Evolutionary conservation across 1,140 invertebrate species (phyloP), one percentile per base, ranked within the genome.

Genomic region (Anagrus nilaparvatae): DNA sequence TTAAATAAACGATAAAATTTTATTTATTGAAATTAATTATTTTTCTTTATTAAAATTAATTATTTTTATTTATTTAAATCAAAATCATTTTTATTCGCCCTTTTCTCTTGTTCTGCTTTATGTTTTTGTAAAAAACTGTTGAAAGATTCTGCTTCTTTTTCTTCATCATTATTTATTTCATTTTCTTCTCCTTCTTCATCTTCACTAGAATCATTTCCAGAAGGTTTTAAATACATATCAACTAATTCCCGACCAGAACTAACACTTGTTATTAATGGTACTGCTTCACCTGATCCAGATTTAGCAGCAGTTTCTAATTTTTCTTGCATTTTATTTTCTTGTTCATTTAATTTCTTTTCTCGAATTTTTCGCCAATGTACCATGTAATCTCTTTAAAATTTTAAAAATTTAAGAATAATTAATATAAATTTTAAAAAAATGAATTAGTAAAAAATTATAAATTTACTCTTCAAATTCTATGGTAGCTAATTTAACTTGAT

Each of bases 391-490:
- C 80, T 84, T 46, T 17, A 71, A 72, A 48, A 59, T 48, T 45
- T 21, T 42, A 31, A 12, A 36, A 23, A 25, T 40, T 45, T 12
- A 46, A 44, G 21, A 47, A 17, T 13, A 36, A 32, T 23, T 18
- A 18, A 34, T 18, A 40, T 20, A 39, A 16, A 31, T 18, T 16
- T 32, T 4, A 9, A n/a, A n/a, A n/a, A n/a, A n/a, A n/a, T n/a
- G n/a, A n/a, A 28, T 8, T 18, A 1, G 30, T 10, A 40, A 16
- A 3, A 8, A 20, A 12, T 35, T 44, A 33, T 27, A 27, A 41
- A 34, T 38, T 69, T 71, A 84, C 81, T 60, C 77, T 63, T 85
- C 76, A 66, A 86, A 90, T 66, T 88, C 82, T 19, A 69, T 61
- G 0, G 72, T 74, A 16, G 82, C 80, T 50, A 79, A 73, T 40